Evolutionary conservation across 2,888 invertebrate species (phyloP), one percentile per base, ranked within the genome.

Genomic region (Folsomia candida): DNA sequence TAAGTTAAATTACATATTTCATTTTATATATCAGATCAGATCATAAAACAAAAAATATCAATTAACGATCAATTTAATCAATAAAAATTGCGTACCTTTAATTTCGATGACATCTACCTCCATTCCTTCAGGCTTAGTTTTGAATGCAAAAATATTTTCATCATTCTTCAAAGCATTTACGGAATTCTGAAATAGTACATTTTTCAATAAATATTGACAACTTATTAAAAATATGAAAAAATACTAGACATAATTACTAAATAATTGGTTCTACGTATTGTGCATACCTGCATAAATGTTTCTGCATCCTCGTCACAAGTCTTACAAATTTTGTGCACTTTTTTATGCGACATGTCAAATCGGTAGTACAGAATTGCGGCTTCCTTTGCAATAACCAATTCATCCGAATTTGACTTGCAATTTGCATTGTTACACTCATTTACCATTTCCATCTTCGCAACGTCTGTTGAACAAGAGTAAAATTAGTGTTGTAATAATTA

Each of bases 41-140:
- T 9, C 37, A 37, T 14, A n/a, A n/a, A n/a, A n/a, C n/a, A n/a
- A n/a, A n/a, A 9, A 37, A 14, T 9, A 14, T 4, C 37, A 37
- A n/a, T n/a, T n/a, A n/a, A n/a, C n/a, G n/a, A n/a, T n/a, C n/a
- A n/a, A n/a, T n/a, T n/a, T 0, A 86, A 84, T 67, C 37, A 37
- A 37, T 37, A 37, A 37, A 83, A 4, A 14, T 37, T 9, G 6
- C 14, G 14, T 18, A 82, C 83, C 88, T 0, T 87, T 87, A 77
- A 87, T 87, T 2, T 88, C 81, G 69, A 83, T 86, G 68, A 87
- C 87, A 4, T 88, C 83, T 6, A 82, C 83, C 76, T 84, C 84
- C 69, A 82, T 82, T 18, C 83, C 78, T n/a, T 62, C 58, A 9
- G 76, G 72, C 18, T 72, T 68, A 29, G 58, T 57, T 29, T 70